These are phyloP conservation scores for Xestia c-nigrum DNA, from an alignment of 2,888 invertebrate genomes.

Conservation along the genomic window DNA sequence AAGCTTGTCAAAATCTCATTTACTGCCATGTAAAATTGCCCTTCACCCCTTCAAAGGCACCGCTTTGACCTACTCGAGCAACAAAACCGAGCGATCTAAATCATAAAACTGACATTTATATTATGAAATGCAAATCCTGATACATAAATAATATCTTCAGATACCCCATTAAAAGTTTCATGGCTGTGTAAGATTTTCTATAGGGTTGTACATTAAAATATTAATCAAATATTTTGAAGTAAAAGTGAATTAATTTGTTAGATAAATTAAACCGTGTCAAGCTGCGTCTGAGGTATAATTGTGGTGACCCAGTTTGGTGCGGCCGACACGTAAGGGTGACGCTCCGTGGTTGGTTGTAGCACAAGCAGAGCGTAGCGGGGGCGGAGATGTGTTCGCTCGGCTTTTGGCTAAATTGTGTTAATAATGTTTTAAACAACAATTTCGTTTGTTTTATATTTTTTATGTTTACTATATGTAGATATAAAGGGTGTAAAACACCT, in stretches of 20 bases:
- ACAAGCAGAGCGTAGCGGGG: conserved; percentile 33
- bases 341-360: conserved; percentile 20
- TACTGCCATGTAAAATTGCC: conserved; percentile 18
- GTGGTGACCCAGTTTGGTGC: conserved; percentile 82
- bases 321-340: conserved; percentile 68
- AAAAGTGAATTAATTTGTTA: conserved; percentile 80
- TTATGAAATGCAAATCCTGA: conserved; percentile 58
- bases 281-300: conserved; percentile 78
- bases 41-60: conserved; percentile 32
- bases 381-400: neutral
- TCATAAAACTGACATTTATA: conserved; percentile 60
- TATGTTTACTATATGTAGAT: no score
- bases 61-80: conserved; percentile 28
- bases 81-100: conserved; percentile 51
- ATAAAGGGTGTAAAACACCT: no score
- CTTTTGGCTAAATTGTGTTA: neutral
- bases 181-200: conserved; percentile 50
- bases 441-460: no score
- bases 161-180: conserved; percentile 59
- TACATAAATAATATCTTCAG: conserved; percentile 56
- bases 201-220: conserved; percentile 62
- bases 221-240: conserved; percentile 63
- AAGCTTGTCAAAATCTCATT: conserved; percentile 45
- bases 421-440: neutral
- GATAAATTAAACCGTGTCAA: conserved; percentile 80